Evolutionary conservation across 2,797 vertebrate genomes (phyloP).

Genomic region (Neostethus bicornis): DNA sequence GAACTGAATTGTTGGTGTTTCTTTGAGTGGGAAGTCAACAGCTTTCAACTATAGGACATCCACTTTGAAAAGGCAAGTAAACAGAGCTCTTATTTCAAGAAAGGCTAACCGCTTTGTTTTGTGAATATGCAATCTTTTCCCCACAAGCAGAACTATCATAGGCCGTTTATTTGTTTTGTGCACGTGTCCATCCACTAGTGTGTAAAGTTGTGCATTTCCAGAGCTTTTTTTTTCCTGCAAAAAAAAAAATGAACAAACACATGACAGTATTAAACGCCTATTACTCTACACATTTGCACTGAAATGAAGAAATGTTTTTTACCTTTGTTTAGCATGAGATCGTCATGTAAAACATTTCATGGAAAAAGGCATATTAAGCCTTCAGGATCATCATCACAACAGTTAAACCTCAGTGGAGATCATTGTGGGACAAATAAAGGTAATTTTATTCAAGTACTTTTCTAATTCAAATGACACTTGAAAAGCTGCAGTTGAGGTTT

Average conservation of each 20-base stretch:
- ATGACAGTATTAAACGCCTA: conserved; percentile 28
- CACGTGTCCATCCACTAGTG: background rate
- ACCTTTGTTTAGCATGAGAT: conserved; percentile 51
- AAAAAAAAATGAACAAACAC: conserved; percentile 43
- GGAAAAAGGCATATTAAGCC: conserved; percentile 29
- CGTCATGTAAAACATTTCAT: too few species aligned
- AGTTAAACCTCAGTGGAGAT: background rate
- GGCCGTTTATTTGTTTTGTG: conserved; percentile 1
- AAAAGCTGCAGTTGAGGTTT: conserved; percentile 41
- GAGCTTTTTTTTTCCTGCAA: conserved; percentile 25
- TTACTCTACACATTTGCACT: conserved; percentile 27
- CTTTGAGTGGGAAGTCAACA: conserved; percentile 19
- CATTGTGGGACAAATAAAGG: too few species aligned
- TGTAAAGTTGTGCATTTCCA: conserved; percentile 15
- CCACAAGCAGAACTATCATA: background rate
- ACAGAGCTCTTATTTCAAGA: background rate
- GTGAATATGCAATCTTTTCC: conserved; percentile 13
- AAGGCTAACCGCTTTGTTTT: conserved; percentile 14
- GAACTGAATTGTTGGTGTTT: conserved; percentile 26
- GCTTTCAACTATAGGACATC: background rate
- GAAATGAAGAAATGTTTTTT: conserved; percentile 24
- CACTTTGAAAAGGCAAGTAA: background rate
- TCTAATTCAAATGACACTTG: conserved; percentile 39
- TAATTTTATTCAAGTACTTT: conserved; percentile 16
- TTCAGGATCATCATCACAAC: conserved; percentile 34